These are phyloP conservation scores for Scylla paramamosain DNA, from an alignment of 1,140 invertebrate genomes.

Conservation along the genomic window DNA sequence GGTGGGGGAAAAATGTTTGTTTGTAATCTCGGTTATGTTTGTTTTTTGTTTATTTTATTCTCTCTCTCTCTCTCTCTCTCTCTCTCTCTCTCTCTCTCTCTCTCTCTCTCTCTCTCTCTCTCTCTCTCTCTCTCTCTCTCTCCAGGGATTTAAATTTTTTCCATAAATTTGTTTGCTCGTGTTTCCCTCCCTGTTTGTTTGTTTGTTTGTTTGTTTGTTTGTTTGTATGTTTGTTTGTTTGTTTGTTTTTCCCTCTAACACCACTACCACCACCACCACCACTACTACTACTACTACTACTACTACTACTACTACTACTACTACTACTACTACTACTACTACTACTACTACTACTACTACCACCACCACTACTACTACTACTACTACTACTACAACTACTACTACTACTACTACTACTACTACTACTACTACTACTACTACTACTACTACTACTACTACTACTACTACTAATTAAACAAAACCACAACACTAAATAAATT, in stretches of 20 bases:
- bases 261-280: neutral
- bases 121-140: conserved; percentile 5
- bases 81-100: neutral
- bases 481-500: no score
- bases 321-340: conserved; percentile 22
- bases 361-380: neutral
- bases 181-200: neutral
- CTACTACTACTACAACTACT: conserved; percentile 4
- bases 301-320: conserved; percentile 13
- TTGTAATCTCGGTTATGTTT: neutral
- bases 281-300: neutral
- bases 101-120: conserved; percentile 6
- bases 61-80: neutral
- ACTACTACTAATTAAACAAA: neutral
- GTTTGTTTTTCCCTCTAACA: neutral
- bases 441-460: conserved; percentile 21
- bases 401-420: conserved; percentile 22
- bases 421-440: conserved; percentile 23
- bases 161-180: neutral
- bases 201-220: neutral
- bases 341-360: neutral
- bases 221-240: neutral
- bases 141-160: neutral
- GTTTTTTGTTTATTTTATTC: neutral
- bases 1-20: no score